phyloP scores from a whole-genome alignment of 2,888 invertebrate species.

The Gandaritis pyraliata region DNA sequence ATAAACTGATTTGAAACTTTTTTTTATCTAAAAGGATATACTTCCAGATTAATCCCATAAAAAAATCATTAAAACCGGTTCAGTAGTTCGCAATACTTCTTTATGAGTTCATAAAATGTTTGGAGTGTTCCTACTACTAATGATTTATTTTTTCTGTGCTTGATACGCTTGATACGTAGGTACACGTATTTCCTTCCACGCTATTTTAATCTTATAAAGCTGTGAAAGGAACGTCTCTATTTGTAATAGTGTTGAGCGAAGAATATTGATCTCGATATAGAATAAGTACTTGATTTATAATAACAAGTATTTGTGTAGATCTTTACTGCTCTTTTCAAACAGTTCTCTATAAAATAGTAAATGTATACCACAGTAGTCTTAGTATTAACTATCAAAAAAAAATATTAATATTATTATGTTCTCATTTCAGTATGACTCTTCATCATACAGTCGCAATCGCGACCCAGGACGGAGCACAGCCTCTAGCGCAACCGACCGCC shows the following conservation, averaged over 20 bases:
- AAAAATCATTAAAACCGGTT: too few relatives aligned
- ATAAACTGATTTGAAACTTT: too few relatives aligned
- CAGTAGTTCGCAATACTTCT: too few relatives aligned
- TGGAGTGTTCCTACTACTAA: neutral
- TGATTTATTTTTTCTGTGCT: conserved; percentile 28
- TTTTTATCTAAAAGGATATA: too few relatives aligned
- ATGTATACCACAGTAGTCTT: too few relatives aligned
- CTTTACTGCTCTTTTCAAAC: neutral
- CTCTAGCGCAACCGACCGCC: conserved; percentile 48
- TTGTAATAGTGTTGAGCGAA: conserved; percentile 65
- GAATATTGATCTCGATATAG: conserved; percentile 54
- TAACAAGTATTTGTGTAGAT: conserved; percentile 16
- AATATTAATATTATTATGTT: neutral
- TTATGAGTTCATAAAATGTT: too few relatives aligned
- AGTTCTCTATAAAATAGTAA: too few relatives aligned
- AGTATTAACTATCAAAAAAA: too few relatives aligned
- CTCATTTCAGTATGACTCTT: conserved; percentile 73
- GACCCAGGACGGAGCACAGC: conserved; percentile 57
- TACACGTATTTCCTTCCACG: conserved; percentile 65
- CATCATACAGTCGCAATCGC: conserved; percentile 70
- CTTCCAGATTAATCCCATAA: too few relatives aligned
- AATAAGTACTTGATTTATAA: conserved; percentile 32
- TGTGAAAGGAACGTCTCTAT: conserved; percentile 65
- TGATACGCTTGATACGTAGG: too few relatives aligned
- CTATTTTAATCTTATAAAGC: conserved; percentile 78